Percentiles rank a stretch among this genome's conserved stretches.
Evolutionary conservation across 2,113 vertebrate genomes (phyloP).

Genomic region (Cathartes aura): DNA sequence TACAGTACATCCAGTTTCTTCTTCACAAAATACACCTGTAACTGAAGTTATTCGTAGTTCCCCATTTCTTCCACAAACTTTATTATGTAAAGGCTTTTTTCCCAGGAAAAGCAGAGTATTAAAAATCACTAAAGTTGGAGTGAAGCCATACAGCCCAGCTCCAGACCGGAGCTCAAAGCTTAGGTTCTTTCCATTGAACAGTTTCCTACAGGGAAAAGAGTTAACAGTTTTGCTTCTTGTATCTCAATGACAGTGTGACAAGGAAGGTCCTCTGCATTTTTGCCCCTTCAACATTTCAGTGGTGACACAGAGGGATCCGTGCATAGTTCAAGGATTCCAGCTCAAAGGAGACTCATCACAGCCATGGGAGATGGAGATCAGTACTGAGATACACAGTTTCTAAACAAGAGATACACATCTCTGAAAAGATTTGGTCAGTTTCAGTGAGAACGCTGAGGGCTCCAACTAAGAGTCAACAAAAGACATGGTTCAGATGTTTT

Average conservation of each 20-base stretch:
- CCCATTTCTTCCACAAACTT: not conserved
- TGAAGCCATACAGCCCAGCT: not conserved
- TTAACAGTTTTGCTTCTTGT: not conserved
- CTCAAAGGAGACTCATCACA: not conserved
- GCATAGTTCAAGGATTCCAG: not conserved
- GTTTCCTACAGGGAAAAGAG: not conserved
- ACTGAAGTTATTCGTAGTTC: not conserved
- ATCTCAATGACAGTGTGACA: not conserved
- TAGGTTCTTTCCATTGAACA: not conserved
- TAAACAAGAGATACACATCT: not conserved
- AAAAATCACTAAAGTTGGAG: not conserved
- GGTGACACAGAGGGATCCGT: not conserved
- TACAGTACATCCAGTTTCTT: not conserved
- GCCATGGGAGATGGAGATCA: not conserved
- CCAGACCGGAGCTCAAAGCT: not conserved
- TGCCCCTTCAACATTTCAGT: not conserved
- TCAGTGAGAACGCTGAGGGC: rapidly evolving
- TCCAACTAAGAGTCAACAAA: not conserved
- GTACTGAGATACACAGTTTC: too few species aligned
- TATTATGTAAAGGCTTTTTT: not conserved
- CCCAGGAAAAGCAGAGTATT: not conserved
- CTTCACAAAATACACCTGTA: not conserved
- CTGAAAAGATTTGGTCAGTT: not conserved
- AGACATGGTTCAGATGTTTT: not conserved
- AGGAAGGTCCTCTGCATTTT: not conserved